These are phyloP conservation scores for Peromyscus eremicus DNA, from an alignment of 2,797 vertebrate genomes.

Conservation along the genomic window DNA sequence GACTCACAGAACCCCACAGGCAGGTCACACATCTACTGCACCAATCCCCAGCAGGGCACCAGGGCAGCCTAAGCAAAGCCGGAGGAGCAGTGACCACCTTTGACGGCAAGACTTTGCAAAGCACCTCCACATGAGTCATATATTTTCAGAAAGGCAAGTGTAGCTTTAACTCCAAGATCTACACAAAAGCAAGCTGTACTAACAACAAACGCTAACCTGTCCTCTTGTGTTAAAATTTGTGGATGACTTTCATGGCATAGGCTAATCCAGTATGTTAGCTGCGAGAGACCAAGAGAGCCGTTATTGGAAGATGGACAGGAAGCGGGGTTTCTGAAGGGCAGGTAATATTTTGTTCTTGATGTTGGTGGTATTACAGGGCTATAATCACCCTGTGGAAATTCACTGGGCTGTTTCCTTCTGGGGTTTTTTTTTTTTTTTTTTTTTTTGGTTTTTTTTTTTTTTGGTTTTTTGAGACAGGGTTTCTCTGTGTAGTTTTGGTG, in stretches of 20 bases:
- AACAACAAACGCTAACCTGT: background rate
- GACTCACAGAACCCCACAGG: background rate
- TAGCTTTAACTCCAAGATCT: background rate
- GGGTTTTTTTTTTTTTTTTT: too few relatives aligned
- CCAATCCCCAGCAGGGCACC: background rate
- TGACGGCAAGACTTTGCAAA: background rate
- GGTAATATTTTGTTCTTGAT: background rate
- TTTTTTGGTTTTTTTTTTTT: too few relatives aligned
- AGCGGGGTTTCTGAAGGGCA: background rate
- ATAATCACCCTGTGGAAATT: background rate
- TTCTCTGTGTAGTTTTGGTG: too few relatives aligned
- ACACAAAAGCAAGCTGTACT: background rate
- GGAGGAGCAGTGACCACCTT: background rate
- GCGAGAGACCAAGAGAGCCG: background rate
- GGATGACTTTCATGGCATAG: background rate
- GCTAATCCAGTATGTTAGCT: background rate
- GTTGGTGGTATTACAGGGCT: background rate
- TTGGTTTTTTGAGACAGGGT: too few relatives aligned
- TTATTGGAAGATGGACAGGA: background rate
- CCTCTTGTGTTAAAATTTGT: background rate
- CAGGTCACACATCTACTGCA: background rate
- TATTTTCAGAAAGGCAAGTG: background rate
- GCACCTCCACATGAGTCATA: background rate
- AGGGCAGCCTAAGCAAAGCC: background rate
- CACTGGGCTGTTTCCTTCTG: background rate